phyloP scores from a whole-genome alignment of 2,113 vertebrate species.

The Anolis carolinensis region DNA sequence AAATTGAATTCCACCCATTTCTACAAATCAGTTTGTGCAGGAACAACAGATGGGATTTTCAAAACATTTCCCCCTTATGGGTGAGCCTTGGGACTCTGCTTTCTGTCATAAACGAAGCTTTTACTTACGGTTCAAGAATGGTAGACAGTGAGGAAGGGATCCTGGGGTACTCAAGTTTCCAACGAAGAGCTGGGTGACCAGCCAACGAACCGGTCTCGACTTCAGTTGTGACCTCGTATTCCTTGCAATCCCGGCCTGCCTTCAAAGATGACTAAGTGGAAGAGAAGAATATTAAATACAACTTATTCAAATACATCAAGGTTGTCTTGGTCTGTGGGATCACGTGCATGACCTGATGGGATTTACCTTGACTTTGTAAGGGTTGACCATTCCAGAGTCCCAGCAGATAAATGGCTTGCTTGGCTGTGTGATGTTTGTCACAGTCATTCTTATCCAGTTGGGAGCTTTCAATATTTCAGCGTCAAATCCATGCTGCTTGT shows the following conservation, averaged over 20 bases:
- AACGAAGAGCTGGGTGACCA: constrained; percentile 71
- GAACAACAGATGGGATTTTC: too few relatives aligned
- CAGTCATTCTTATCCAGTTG: constrained; percentile 74
- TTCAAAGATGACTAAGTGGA: constrained; percentile 53
- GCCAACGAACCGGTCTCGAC: constrained; percentile 76
- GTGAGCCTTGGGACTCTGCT: too few relatives aligned
- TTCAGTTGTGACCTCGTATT: constrained; percentile 67
- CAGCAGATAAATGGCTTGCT: constrained; percentile 80
- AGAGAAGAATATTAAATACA: background rate
- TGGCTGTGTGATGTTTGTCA: constrained; percentile 72
- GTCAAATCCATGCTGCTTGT: constrained; percentile 74
- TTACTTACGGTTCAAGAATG: constrained; percentile 70
- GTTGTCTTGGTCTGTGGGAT: background rate
- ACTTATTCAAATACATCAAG: background rate
- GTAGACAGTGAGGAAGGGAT: constrained; percentile 63
- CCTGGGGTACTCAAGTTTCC: constrained; percentile 72
- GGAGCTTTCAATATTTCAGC: constrained; percentile 69
- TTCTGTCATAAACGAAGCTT: background rate
- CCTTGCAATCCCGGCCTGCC: constrained; percentile 77
- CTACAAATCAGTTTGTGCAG: too few relatives aligned
- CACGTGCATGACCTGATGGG: background rate
- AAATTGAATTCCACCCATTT: too few relatives aligned
- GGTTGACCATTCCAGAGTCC: constrained; percentile 75
- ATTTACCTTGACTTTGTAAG: constrained; percentile 81
- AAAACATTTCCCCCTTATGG: too few relatives aligned